phyloP scores from a whole-genome alignment of 30 jellyfish, hydroid and myxozoan species.

The Morbakka virulenta region DNA sequence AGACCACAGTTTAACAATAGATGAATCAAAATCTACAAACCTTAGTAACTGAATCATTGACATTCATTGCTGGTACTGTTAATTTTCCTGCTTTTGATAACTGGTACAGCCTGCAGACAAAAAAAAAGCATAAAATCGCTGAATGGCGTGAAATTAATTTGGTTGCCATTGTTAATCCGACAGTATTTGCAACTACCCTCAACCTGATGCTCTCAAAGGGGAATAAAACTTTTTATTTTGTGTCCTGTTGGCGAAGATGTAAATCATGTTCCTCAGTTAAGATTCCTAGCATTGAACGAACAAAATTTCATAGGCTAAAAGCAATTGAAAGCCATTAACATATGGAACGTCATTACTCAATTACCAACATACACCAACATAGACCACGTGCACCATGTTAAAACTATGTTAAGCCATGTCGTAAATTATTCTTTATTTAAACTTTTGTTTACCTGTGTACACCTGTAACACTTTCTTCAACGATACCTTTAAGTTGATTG shows the following conservation, averaged over 20 bases:
- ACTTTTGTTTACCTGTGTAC: conserved; percentile 78
- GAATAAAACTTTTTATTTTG: too few relatives aligned
- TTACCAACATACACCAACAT: background rate
- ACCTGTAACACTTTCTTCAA: conserved; percentile 94
- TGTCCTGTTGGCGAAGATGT: too few relatives aligned
- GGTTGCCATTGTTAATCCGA: background rate
- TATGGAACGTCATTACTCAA: too few relatives aligned
- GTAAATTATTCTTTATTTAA: background rate
- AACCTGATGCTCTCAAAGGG: background rate
- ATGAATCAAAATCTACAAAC: conserved; percentile 24
- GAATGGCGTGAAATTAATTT: background rate
- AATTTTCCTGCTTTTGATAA: conserved; percentile 87
- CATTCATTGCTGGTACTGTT: conserved; percentile 97
- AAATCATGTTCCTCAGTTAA: too few relatives aligned
- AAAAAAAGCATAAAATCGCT: background rate
- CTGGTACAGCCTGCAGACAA: conserved; percentile 65
- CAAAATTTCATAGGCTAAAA: too few relatives aligned
- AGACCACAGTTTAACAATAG: too few relatives aligned
- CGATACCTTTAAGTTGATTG: conserved; percentile 90
- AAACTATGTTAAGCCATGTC: background rate
- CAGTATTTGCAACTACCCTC: background rate
- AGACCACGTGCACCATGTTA: background rate
- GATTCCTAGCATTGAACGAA: too few relatives aligned
- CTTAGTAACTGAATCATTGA: conserved; percentile 88
- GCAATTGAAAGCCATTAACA: too few relatives aligned